A percentile compares a stretch with the other conserved stretches of the same genome.
Conservation (phyloP, 2,888 invertebrate species). For the Yponomeuta evonymella region DNA sequence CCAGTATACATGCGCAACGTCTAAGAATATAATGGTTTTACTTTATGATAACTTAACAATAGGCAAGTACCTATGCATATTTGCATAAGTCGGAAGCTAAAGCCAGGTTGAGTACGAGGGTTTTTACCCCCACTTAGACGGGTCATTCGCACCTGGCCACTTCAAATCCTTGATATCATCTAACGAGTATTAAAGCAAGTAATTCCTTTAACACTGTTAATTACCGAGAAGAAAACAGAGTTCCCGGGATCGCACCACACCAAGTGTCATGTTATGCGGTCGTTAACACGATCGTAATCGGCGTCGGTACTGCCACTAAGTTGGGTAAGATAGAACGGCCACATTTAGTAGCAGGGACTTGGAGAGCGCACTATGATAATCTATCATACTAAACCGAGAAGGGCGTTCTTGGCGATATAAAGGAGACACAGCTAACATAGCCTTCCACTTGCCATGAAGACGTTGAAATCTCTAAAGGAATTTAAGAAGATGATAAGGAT, state of each 20-base stretch:
- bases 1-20: no score
- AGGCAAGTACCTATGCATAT: no score
- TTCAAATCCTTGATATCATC: background rate
- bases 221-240: conserved; percentile 19
- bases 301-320: background rate
- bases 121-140: background rate
- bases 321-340: background rate
- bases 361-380: background rate
- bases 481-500: no score
- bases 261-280: conserved; percentile 38
- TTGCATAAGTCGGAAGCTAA: background rate
- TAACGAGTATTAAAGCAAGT: background rate
- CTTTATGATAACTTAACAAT: no score
- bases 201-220: conserved; percentile 1
- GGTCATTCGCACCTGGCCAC: background rate
- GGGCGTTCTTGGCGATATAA: no score
- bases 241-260: conserved; percentile 39
- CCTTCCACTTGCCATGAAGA: no score
- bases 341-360: background rate
- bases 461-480: no score
- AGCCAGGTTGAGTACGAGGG: background rate
- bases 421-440: no score
- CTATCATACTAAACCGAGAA: no score
- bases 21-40: no score
- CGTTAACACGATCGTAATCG: conserved; percentile 28